Evolutionary conservation across 2,888 invertebrate species (phyloP), one percentile per base, ranked within the genome.

Genomic region (Slavum lentiscoides): DNA sequence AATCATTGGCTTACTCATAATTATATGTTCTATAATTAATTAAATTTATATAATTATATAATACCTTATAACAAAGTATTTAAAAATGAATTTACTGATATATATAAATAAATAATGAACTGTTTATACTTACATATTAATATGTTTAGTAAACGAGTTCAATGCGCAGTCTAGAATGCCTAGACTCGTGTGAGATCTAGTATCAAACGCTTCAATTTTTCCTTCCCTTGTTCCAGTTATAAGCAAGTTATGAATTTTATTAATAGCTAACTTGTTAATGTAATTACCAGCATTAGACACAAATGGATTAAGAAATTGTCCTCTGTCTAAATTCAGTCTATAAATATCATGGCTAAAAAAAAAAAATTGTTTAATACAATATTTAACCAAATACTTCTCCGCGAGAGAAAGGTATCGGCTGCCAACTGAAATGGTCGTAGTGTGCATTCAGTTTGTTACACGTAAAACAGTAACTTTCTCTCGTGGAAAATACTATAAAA

Each of bases 181-280:
- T 83, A 93, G 95, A 86, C 92, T 89, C 53, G 89, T 89, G 84
- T 93, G 91, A 5, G 90, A 89, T 82, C 99, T 89, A 15, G 97
- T 96, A 88, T 99, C 99, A 97, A 97, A 99, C 6, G 97, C 97
- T 87, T 99, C 98, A 0, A 99, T 91, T 84, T 91, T 92, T 0
- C 98, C 98, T 86, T 96, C 94, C 84, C 92, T 91, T 17, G 96
- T 94, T 15, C 98, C 98, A 84, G 93, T 91, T 74, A 93, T 88
- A 30, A 99, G 87, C 73, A 99, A 88, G 84, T 97, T 91, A 89
- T 98, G 97, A 75, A 91, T 91, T 0, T 94, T 92, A 88, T 96
- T 98, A 17, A 98, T 91, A 83, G 91, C 90, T 86, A 95, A 94
- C 85, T 93, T 93, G 86, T 96, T 96, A 37, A 85, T 82, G 83